These are phyloP conservation scores for Lycophotia porphyrea DNA, from an alignment of 2,888 invertebrate species.

Conservation along the genomic window DNA sequence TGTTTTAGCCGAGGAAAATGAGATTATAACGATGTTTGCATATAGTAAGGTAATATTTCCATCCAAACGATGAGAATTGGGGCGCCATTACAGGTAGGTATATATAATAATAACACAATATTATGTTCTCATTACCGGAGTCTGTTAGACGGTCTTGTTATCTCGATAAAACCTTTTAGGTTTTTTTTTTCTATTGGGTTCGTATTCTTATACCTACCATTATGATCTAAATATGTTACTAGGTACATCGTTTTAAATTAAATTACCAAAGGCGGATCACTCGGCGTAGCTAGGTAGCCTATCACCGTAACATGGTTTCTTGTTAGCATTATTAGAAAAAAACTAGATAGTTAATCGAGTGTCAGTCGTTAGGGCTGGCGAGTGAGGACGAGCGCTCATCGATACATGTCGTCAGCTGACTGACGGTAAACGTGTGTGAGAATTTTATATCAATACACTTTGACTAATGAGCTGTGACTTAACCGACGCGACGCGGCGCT, in stretches of 20 bases:
- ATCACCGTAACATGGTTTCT: background rate
- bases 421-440: slow-evolving; percentile 35
- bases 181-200: too few species aligned
- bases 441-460: slow-evolving; percentile 59
- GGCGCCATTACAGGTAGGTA: background rate
- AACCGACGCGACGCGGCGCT: slow-evolving; percentile 38
- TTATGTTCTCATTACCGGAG: slow-evolving; percentile 39
- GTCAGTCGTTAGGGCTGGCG: slow-evolving; percentile 31
- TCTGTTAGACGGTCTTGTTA: slow-evolving; percentile 32
- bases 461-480: slow-evolving; percentile 68
- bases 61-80: slow-evolving; percentile 9
- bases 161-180: slow-evolving; percentile 30
- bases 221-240: slow-evolving; percentile 28
- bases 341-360: slow-evolving; percentile 44
- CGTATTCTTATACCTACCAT: background rate
- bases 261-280: background rate
- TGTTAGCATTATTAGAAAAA: slow-evolving; percentile 43
- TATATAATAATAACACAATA: slow-evolving; percentile 27
- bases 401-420: slow-evolving; percentile 40
- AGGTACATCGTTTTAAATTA: slow-evolving; percentile 20
- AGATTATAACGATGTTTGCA: slow-evolving; percentile 1
- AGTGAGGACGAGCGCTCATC: slow-evolving; percentile 25
- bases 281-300: background rate
- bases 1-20: background rate
- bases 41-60: slow-evolving; percentile 15